Evolutionary conservation across 2,113 vertebrate genomes (phyloP), one percentile per base, ranked within the genome.

Genomic region (Passerina amoena): DNA sequence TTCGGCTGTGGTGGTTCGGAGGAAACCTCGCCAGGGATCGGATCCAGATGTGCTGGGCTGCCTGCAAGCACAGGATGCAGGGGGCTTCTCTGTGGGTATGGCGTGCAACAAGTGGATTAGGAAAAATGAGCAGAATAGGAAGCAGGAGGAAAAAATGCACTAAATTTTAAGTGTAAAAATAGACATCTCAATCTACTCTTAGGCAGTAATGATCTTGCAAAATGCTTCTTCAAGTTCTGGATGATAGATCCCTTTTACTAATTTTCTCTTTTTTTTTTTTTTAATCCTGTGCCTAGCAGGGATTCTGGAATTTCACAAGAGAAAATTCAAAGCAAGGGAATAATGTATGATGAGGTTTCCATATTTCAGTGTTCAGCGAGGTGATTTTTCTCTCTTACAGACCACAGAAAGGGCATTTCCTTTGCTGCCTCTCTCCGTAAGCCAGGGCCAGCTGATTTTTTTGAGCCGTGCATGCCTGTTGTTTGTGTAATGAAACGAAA

Each of bases 401-500:
- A 35, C 69, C 27, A 25, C 40, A 85, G 85, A 91, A 61, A 61
- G 75, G 68, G 77, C 71, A 68, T 85, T 94, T 94, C 56, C 38
- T 65, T 80, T 6, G 7, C 60, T 81, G 60, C 60, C 54, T 91
- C 63, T 63, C 50, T 60, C 63, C 6, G 0, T 72, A 28, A 42
- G 22, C 73, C 33, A 18, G 63, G 35, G 30, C 75, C 56, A 21
- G 80, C n/a, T 76, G 65, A 15, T 71, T 71, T 81, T 65, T 65
- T 71, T 68, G 10, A 85, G 81, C 33, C 5, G 0, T 23, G 24
- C 63, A 3, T 78, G 79, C 64, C 80, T 88, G 91, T 90, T 96
- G 94, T 92, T 93, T 87, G 92, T 92, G 88, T 95, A 95, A 93
- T 72, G 92, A 96, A 91, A 94, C 7, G 63, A 94, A 96, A 92